Evolutionary conservation across 2,113 vertebrate species (phyloP), one percentile per base, ranked within the genome.

Genomic region (Amblyornis subalaris): DNA sequence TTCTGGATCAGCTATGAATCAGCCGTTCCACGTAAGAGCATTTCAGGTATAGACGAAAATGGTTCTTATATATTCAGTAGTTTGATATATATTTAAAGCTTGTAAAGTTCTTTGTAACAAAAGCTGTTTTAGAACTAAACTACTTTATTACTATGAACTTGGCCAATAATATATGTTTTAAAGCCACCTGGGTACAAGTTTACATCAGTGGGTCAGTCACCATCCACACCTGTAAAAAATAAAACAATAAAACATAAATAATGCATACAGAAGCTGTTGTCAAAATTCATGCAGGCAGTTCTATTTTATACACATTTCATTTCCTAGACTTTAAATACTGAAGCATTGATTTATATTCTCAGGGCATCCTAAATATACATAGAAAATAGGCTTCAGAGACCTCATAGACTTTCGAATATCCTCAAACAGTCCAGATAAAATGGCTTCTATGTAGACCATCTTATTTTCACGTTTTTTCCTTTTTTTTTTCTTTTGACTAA

Each of bases 161-260:
- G 58, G 35, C 14, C 87, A 96, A 83, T 71, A 91, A 71, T 79
- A 78, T 2, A 1, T 33, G 14, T 44, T 95, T 91, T 90, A 95
- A 95, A 90, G 66, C 67, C 88, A 79, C 42, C 54, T 70, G 75
- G 75, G 74, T 85, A 60, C 74, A 85, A 77, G 88, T 89, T 89
- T 88, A 67, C 16, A 15, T 57, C 70, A 83, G 67, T 31, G 33
- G 26, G 15, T 88, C 50, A 88, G 77, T 83, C 79, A 83, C 44
- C 78, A 47, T 66, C 40, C 28, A 77, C 72, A 88, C 67, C 88
- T 91, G 74, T 51, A 95, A 91, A 95, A 96, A 92, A 69, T 31
- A 83, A 88, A 88, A 28, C 58, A 92, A 73, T 78, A 75, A 82
- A 90, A 96, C 89, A 66, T 76, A 95, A 91, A 96, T 89, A 92